Evolutionary conservation across 2,888 invertebrate species (phyloP).

Genomic region (Noctua fimbriata): DNA sequence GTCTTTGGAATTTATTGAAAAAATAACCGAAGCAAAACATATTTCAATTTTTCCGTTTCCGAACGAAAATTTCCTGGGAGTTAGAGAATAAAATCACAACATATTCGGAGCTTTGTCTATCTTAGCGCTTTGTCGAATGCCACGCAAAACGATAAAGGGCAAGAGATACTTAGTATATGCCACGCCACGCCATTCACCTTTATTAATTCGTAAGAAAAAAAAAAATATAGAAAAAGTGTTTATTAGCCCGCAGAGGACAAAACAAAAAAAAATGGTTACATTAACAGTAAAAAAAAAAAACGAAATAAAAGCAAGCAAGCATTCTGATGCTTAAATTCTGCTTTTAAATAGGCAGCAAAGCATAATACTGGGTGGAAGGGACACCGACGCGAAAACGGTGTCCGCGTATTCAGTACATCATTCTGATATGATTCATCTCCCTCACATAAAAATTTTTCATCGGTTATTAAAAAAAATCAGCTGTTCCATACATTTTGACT

Average conservation of each 20-base stretch:
- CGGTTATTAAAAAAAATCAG: no score
- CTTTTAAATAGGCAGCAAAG: background rate
- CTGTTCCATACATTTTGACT: no score
- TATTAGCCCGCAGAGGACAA: no score
- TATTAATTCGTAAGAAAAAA: background rate
- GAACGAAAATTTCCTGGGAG: conserved; percentile 43
- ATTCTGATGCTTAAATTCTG: background rate
- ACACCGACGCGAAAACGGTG: no score
- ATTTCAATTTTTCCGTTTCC: conserved; percentile 52
- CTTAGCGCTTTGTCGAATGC: conserved; percentile 64
- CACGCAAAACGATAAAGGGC: conserved; percentile 62
- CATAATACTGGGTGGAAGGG: background rate
- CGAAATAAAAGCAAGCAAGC: no score
- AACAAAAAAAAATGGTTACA: no score
- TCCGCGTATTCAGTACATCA: no score
- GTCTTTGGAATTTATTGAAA: conserved; percentile 53
- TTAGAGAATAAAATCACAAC: conserved; percentile 65
- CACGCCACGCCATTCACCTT: conserved; percentile 2
- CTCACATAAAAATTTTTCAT: no score
- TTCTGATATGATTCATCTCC: no score
- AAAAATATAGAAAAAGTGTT: no score
- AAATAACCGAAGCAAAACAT: conserved; percentile 45
- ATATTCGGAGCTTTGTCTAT: conserved; percentile 63
- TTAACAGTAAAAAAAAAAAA: no score
- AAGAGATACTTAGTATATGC: conserved; percentile 42